Percentiles rank a stretch among this genome's conserved stretches.
phyloP scores from a whole-genome alignment of 2,888 invertebrate species.

The Saturnia japonica region DNA sequence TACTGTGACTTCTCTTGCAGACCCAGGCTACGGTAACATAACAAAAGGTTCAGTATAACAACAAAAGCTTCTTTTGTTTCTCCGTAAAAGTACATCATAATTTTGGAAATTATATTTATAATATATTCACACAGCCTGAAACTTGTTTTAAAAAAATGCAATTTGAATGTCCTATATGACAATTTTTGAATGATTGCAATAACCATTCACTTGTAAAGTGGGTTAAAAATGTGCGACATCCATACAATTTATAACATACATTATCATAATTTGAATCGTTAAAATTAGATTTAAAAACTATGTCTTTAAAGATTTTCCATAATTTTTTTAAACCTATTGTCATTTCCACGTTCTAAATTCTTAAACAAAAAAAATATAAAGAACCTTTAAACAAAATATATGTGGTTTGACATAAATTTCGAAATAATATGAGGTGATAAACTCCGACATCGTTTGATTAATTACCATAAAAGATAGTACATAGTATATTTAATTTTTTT shows the following conservation, averaged over 20 bases:
- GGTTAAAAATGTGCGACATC: background rate
- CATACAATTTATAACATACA: background rate
- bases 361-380: too few species aligned
- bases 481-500: too few species aligned
- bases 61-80: background rate
- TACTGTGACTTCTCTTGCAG: background rate
- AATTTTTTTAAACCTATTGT: too few species aligned
- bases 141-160: background rate
- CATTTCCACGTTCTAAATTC: too few species aligned
- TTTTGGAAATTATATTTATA: conserved; percentile 13
- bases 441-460: too few species aligned
- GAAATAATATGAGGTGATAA: background rate
- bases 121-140: conserved; percentile 11
- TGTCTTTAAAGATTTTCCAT: too few species aligned
- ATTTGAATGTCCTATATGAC: background rate
- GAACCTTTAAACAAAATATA: too few species aligned
- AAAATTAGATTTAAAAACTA: background rate
- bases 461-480: too few species aligned
- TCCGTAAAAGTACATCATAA: background rate
- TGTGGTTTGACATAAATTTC: too few species aligned
- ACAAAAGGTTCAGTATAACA: background rate
- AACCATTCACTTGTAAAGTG: background rate
- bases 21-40: background rate
- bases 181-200: conserved; percentile 2
- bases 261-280: background rate